phyloP scores from a whole-genome alignment of 2,113 vertebrate species.

The Heliornis fulica region DNA sequence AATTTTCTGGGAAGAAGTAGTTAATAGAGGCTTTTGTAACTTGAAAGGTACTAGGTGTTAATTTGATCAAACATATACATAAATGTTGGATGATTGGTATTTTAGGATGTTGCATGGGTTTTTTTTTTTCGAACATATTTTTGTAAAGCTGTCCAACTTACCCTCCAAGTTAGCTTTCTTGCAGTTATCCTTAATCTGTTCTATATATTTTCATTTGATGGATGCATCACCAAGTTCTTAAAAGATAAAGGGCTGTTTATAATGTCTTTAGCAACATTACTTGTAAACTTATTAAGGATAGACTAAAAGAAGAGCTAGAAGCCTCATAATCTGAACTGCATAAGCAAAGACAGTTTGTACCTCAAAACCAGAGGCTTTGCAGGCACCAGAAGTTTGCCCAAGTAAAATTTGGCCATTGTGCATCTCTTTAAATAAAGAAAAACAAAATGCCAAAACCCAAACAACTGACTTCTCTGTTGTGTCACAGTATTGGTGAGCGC shows the following conservation, averaged over 20 bases:
- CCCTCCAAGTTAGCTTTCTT: not conserved
- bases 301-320: not conserved
- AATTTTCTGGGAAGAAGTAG: not conserved
- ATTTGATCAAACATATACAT: not conserved
- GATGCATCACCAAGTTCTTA: not conserved
- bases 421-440: not conserved
- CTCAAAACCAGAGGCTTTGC: not conserved
- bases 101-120: not conserved
- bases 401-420: not conserved
- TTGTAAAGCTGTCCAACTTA: not conserved
- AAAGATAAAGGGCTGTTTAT: not conserved
- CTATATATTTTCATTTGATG: not conserved
- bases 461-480: not conserved
- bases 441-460: not conserved
- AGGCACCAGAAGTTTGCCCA: not conserved
- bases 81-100: not conserved
- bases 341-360: not conserved
- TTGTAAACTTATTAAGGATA: not conserved
- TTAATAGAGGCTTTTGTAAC: not conserved
- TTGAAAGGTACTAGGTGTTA: not conserved
- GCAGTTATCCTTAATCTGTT: not conserved
- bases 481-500: not conserved
- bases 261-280: not conserved
- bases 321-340: not conserved
- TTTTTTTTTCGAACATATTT: not conserved